Conservation (phyloP, 2,797 vertebrate species). For the Sternotherus odoratus region DNA sequence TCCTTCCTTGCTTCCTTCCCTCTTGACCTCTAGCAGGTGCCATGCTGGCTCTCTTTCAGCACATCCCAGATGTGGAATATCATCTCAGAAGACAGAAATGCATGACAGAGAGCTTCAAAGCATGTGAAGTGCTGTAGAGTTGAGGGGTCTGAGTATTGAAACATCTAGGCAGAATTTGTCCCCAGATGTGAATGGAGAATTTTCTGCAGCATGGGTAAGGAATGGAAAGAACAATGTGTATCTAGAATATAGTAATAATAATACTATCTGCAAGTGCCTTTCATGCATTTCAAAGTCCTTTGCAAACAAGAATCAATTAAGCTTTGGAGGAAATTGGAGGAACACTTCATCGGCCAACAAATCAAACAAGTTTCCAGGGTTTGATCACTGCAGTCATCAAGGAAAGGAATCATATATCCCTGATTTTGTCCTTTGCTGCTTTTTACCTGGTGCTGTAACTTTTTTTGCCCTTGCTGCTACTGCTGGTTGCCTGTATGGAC, state of each 20-base stretch:
- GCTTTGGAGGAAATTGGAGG: background rate
- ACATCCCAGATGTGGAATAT: background rate
- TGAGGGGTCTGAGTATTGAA: background rate
- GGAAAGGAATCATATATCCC: background rate
- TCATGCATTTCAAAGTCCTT: background rate
- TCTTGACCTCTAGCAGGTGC: background rate
- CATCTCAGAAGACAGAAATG: background rate
- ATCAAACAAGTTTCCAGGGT: background rate
- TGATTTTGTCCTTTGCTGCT: background rate
- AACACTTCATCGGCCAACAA: background rate
- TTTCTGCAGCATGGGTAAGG: background rate
- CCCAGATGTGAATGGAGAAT: accelerated
- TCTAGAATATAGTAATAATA: background rate
- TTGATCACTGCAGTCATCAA: background rate
- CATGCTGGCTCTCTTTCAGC: background rate
- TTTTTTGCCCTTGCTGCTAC: accelerated
- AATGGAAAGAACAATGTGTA: background rate
- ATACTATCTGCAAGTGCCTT: background rate
- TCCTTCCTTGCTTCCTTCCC: background rate
- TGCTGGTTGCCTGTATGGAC: background rate
- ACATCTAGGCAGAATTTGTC: background rate
- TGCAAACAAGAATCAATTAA: background rate
- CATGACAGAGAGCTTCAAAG: background rate
- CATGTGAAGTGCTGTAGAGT: background rate
- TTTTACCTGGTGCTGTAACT: background rate